phyloP scores from a whole-genome alignment of 2,113 vertebrate species.

The Grantiella picta region DNA sequence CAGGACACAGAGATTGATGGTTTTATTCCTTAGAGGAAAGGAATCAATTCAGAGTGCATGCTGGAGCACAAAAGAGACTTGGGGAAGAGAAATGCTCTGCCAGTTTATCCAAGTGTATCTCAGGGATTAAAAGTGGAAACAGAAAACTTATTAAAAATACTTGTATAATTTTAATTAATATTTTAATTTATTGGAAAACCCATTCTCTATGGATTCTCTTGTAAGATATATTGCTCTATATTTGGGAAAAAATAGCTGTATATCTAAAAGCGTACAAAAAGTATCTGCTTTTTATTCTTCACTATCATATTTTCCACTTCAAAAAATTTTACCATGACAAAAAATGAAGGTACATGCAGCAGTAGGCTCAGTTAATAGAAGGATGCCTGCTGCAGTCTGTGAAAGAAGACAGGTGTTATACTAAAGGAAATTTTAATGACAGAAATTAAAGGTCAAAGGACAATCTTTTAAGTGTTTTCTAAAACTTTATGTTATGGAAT shows the following conservation, averaged over 20 bases:
- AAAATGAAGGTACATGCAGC: neutral
- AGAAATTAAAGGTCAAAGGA: neutral
- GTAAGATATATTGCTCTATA: neutral
- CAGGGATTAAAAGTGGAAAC: neutral
- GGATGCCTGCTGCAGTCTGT: neutral
- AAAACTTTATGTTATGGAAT: neutral
- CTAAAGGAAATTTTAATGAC: neutral
- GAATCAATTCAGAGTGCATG: neutral
- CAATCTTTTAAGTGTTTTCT: neutral
- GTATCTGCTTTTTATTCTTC: neutral
- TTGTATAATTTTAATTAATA: neutral
- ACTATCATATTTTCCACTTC: neutral
- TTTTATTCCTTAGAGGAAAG: conserved; percentile 20
- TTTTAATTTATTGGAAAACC: neutral
- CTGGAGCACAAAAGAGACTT: neutral
- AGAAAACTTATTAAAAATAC: neutral
- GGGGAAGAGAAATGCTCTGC: neutral
- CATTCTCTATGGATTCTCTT: neutral
- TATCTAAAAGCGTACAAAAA: neutral
- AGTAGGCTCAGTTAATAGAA: neutral
- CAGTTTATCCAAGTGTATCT: neutral
- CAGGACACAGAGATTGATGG: conserved; percentile 3
- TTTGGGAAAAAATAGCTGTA: neutral
- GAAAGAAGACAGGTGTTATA: neutral
- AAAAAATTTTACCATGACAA: neutral